A percentile compares a stretch with the other conserved stretches of the same genome.
These are phyloP conservation scores for Cuniculus paca DNA, from an alignment of 2,797 vertebrate genomes.

Conservation along the genomic window DNA sequence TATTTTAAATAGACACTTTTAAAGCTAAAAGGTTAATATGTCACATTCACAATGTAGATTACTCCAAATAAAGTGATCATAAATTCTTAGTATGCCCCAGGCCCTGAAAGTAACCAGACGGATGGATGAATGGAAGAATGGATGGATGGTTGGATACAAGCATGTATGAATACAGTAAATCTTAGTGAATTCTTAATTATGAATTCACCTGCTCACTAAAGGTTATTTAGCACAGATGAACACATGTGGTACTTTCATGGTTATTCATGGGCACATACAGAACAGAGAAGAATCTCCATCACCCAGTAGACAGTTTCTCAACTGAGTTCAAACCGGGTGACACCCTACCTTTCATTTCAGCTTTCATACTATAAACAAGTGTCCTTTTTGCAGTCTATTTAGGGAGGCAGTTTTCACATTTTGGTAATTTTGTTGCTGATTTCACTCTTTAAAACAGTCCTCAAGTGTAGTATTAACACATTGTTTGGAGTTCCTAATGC, in stretches of 20 bases:
- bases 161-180: not conserved
- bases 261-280: not conserved
- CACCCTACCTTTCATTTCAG: not conserved
- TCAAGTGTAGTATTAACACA: not conserved
- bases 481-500: not conserved
- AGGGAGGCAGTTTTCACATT: not conserved
- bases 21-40: not conserved
- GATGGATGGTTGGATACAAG: not conserved
- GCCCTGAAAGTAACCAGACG: slow-evolving; percentile 37
- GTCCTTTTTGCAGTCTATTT: not conserved
- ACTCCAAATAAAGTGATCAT: not conserved
- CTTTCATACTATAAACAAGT: not conserved
- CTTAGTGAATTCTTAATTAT: slow-evolving; percentile 16
- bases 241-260: not conserved
- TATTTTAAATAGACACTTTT: slow-evolving; percentile 56
- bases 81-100: slow-evolving; percentile 37
- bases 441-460: slow-evolving; percentile 19
- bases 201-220: slow-evolving; percentile 3
- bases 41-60: slow-evolving; percentile 4
- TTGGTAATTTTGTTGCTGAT: slow-evolving; percentile 6
- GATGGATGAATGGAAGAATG: not conserved
- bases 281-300: not conserved
- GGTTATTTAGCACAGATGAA: slow-evolving; percentile 19
- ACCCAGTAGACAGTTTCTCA: not conserved
- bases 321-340: slow-evolving; percentile 22